A percentile compares a stretch with the other conserved stretches of the same genome.
Evolutionary conservation across 2,113 vertebrate species (phyloP).

Genomic region (Chionomys nivalis): DNA sequence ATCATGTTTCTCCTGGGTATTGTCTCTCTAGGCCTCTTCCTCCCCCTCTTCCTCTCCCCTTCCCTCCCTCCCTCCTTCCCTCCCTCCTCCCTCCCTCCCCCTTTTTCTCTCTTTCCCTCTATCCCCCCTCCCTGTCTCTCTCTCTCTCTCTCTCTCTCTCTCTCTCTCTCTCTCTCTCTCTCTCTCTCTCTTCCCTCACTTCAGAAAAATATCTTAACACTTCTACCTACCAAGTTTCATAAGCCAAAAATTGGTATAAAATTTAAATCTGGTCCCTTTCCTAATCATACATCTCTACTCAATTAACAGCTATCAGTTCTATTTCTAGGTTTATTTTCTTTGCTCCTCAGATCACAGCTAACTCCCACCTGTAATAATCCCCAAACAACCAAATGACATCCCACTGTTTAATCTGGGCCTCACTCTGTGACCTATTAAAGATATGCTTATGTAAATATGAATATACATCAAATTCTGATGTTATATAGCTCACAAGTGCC

Average conservation of each 20-base stretch:
- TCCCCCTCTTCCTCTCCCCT: neutral
- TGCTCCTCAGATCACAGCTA: neutral
- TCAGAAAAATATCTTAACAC: neutral
- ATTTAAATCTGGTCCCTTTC: neutral
- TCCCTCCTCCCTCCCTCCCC: fast-evolving
- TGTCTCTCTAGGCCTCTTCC: too few species aligned
- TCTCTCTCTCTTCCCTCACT: neutral
- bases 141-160: too few species aligned
- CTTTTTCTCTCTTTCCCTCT: too few species aligned
- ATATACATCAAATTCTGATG: neutral
- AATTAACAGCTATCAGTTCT: neutral
- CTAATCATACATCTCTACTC: neutral
- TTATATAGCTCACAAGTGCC: neutral
- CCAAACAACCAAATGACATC: neutral
- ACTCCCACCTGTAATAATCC: neutral
- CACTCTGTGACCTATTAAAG: neutral
- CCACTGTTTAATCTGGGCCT: neutral
- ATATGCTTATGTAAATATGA: neutral
- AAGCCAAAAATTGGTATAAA: neutral
- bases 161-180: too few species aligned
- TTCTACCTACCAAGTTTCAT: neutral
- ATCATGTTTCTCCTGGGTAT: neutral
- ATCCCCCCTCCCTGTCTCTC: too few species aligned
- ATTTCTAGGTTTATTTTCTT: neutral
- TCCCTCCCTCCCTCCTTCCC: too few species aligned